Base-by-base conservation (phyloP, 2,797 vertebrate genomes). In the Chloroceryle amazona region DNA sequence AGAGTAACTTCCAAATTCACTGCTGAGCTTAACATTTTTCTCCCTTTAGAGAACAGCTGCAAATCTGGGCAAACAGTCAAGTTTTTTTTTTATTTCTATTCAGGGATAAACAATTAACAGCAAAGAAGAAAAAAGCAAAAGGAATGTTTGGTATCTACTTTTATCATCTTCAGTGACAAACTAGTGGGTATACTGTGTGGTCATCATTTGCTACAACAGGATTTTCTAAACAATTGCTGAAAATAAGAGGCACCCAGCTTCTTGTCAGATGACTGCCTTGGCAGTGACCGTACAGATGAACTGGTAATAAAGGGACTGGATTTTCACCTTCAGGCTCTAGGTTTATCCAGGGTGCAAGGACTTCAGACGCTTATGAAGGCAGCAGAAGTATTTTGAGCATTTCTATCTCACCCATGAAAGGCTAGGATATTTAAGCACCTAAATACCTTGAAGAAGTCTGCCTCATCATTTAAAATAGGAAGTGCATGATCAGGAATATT, bases 1-100 rank as follows among this genome's bases (percentile, higher is more conserved):
- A 91, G 44, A 91, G 46, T 51, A 88, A 88, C 61, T 79, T 95
- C 42, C 76, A 88, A 75, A 78, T 67, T 74, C 8, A 1, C 85
- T 81, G 41, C 81, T 74, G 61, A 96, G 55, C 33, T 68, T 51
- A 75, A 83, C 35, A 26, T 61, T 94, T 95, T 91, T 63, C 57
- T 93, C 57, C 73, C 76, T 72, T 94, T 81, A 83, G 85, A 88
- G n/a, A 91, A 54, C 82, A 96, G 85, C 90, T 96, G 95, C 82
- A 95, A 65, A 91, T 72, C 93, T 72, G 91, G 90, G 91, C 93
- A 95, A 94, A 86, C 49, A 72, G 70, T 93, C 95, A 96, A 91
- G 37, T 31, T 83, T 89, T 86, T 52, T 58, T 29, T 74, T n/a
- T n/a, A 58, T 65, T 79, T 89, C 84, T 94, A 58, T 79, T 81